Evolutionary conservation across 2,888 invertebrate genomes (phyloP).

Genomic region (Orchesella flavescens): DNA sequence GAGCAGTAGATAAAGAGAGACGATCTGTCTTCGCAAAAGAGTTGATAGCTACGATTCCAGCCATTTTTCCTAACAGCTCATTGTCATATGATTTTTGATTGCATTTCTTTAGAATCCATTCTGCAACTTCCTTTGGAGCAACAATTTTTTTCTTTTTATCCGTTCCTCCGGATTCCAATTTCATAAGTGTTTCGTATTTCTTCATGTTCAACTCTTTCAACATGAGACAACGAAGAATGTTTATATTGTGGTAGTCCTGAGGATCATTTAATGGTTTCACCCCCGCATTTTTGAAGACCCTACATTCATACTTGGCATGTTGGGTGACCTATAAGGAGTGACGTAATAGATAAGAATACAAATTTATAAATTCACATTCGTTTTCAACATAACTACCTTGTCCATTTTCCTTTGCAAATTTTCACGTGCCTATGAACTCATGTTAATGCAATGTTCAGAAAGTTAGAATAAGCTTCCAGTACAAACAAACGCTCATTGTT

Average conservation of each 20-base stretch:
- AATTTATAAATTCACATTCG: no score
- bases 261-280: slow-evolving; percentile 62
- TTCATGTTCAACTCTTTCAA: slow-evolving; percentile 60
- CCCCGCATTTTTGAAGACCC: slow-evolving; percentile 64
- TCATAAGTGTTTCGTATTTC: slow-evolving; percentile 61
- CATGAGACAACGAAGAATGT: slow-evolving; percentile 61
- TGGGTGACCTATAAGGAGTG: slow-evolving; percentile 50
- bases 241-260: slow-evolving; percentile 63
- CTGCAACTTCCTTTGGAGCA: slow-evolving; percentile 64
- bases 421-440: no score
- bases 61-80: slow-evolving; percentile 53
- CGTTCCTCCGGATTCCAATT: slow-evolving; percentile 49
- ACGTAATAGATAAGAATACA: not conserved
- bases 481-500: no score
- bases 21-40: slow-evolving; percentile 65
- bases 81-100: slow-evolving; percentile 64
- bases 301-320: slow-evolving; percentile 66
- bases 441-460: no score
- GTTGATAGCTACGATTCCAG: slow-evolving; percentile 65
- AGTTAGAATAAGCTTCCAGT: no score
- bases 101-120: slow-evolving; percentile 65
- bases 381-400: no score
- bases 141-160: slow-evolving; percentile 56
- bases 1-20: slow-evolving; percentile 56
- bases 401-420: no score